Evolutionary conservation across 2,888 invertebrate species (phyloP).

Genomic region (Bellardia bayeri): DNA sequence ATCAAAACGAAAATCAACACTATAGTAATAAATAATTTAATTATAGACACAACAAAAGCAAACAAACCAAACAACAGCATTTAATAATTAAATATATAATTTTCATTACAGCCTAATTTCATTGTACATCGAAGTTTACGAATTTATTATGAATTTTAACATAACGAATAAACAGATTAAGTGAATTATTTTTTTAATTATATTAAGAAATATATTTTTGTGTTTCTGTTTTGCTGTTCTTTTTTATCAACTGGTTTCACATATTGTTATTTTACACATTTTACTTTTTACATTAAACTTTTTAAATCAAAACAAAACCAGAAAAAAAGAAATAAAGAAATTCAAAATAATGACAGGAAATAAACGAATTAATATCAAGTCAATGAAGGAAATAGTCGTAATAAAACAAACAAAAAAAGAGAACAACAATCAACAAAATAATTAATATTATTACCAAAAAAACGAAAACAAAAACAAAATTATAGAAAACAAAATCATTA

Average conservation of each 20-base stretch:
- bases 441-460: slow-evolving; percentile 64
- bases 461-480: slow-evolving; percentile 31
- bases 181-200: slow-evolving; percentile 35
- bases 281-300: slow-evolving; percentile 19
- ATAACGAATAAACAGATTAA: slow-evolving; percentile 47
- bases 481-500: slow-evolving; percentile 62
- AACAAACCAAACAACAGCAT: slow-evolving; percentile 2
- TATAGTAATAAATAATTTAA: slow-evolving; percentile 64
- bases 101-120: slow-evolving; percentile 62
- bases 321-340: background rate
- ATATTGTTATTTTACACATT: slow-evolving; percentile 43
- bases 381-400: slow-evolving; percentile 45
- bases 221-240: slow-evolving; percentile 21
- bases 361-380: slow-evolving; percentile 58
- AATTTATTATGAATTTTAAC: slow-evolving; percentile 78
- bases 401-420: slow-evolving; percentile 40
- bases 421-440: slow-evolving; percentile 71
- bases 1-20: slow-evolving; percentile 56
- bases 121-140: slow-evolving; percentile 82
- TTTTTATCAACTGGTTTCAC: slow-evolving; percentile 60
- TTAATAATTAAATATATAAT: slow-evolving; percentile 29
- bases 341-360: background rate
- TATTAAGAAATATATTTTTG: slow-evolving; percentile 4
- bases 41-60: slow-evolving; percentile 29
- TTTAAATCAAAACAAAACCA: background rate